phyloP scores from a whole-genome alignment of 2,888 invertebrate genomes.

The Ornithoptera alexandrae region DNA sequence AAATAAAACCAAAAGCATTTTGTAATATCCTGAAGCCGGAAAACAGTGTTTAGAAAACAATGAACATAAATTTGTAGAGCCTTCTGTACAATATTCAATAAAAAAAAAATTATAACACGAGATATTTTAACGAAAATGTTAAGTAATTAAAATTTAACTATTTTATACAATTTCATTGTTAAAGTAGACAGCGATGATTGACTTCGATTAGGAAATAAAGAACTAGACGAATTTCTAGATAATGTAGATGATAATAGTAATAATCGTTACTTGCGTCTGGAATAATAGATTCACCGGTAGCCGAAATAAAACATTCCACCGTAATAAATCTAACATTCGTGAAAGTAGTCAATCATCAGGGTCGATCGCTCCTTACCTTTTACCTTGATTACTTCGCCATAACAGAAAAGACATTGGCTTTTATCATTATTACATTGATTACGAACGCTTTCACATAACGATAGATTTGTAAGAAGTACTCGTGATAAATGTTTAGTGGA shows the following conservation, averaged over 20 bases:
- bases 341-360: conserved; percentile 28
- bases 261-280: no score
- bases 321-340: conserved; percentile 20
- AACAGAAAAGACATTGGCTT: conserved; percentile 22
- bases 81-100: not conserved
- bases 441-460: conserved; percentile 1
- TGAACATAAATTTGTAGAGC: not conserved
- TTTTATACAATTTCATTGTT: no score
- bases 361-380: conserved; percentile 25
- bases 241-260: no score
- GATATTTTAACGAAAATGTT: not conserved
- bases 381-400: conserved; percentile 23
- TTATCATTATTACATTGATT: conserved; percentile 22
- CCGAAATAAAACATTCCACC: conserved; percentile 16
- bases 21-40: conserved; percentile 24
- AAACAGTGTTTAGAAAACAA: conserved; percentile 2
- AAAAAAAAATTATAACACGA: not conserved
- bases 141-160: no score
- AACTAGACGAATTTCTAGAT: no score
- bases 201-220: no score
- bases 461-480: not conserved
- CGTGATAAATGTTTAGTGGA: not conserved
- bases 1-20: conserved; percentile 25
- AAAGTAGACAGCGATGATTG: no score
- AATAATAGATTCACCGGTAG: conserved; percentile 5